Base-by-base conservation (phyloP, 1,140 invertebrate species). In the Drosophila littoralis region DNA sequence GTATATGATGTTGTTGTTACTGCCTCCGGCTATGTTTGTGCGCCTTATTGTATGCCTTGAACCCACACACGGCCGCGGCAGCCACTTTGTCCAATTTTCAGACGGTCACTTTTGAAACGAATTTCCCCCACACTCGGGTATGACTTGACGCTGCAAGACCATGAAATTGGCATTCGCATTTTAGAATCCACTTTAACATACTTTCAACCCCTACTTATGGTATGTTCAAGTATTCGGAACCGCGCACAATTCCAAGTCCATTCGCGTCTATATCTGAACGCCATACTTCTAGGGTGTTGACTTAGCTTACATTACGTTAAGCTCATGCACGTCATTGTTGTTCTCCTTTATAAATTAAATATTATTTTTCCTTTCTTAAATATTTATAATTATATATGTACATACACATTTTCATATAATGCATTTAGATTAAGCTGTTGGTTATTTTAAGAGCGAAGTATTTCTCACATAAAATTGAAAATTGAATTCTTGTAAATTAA, bases 41-140 rank as follows among this genome's bases (percentile, higher is more conserved):
- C 77, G 84, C 80, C 83, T 86, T 78, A 78, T 78, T 86, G 84
- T 89, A 79, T 89, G 83, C 83, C 83, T 84, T 88, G 85, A 78
- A 86, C 83, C 67, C 66, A 70, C 63, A 59, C 60, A 75, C 77
- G 77, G 78, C 65, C 66, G 79, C 78, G 75, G 59, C 80, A 83
- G 83, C 83, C 83, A 86, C 82, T 86, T 86, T 86, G 83, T 88
- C 83, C 84, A 88, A 88, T 89, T 89, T 88, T 89, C 83, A 89
- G 82, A 88, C 84, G 84, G 84, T 88, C 84, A 88, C 74, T 89
- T 88, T 88, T 80, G 77, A 89, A 90, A 84, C 80, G 80, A 89
- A 89, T 80, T 88, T 83, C 50, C 63, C 77, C 71, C 74, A 61
- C 68, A 48, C 81, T 63, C 43, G 48, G 45, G 48, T 57, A 13